These are phyloP conservation scores for Synergus umbraculus DNA, from an alignment of 2,888 invertebrate genomes.

Conservation along the genomic window DNA sequence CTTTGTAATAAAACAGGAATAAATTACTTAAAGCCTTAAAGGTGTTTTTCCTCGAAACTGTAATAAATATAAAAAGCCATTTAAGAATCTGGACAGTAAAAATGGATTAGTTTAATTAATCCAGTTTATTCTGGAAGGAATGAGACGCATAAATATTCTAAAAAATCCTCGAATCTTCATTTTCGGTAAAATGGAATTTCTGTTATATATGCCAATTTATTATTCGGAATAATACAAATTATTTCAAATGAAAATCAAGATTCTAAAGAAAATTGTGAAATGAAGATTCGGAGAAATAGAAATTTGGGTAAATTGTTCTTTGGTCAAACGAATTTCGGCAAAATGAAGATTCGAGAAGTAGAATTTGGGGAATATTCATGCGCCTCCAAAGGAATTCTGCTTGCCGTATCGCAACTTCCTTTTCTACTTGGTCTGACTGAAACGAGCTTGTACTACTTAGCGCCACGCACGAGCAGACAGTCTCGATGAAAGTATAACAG, in stretches of 20 bases:
- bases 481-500: not conserved
- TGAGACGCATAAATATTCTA: not conserved
- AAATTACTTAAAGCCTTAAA: not conserved
- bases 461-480: conserved; percentile 8
- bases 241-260: too few relatives aligned
- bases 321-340: too few relatives aligned
- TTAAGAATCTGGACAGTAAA: not conserved
- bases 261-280: too few relatives aligned
- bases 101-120: not conserved
- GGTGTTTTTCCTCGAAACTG: not conserved
- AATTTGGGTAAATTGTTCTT: not conserved
- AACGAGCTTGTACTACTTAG: conserved; percentile 39
- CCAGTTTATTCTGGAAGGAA: not conserved
- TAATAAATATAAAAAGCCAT: not conserved
- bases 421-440: conserved; percentile 39
- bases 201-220: too few relatives aligned
- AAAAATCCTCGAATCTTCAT: not conserved
- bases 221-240: too few relatives aligned
- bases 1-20: not conserved
- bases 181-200: too few relatives aligned
- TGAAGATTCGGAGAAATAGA: too few relatives aligned
- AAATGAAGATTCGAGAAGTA: too few relatives aligned
- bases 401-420: not conserved
- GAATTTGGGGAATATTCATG: not conserved
- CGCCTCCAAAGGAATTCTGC: not conserved